Conservation (phyloP, 2,113 vertebrate genomes). For the Trachemys scripta region DNA sequence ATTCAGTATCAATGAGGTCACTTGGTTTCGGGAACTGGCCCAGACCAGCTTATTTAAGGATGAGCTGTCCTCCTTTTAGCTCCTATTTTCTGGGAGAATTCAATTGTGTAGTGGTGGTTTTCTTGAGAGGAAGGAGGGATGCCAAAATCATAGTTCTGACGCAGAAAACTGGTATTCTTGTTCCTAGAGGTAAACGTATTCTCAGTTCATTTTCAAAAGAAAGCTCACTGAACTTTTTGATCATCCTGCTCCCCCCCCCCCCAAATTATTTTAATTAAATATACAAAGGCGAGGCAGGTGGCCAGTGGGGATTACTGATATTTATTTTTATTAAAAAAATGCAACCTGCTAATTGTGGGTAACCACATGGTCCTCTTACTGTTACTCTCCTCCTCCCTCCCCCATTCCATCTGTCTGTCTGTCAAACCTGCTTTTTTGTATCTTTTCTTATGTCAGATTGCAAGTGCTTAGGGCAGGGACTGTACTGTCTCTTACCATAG, state of each 20-base stretch:
- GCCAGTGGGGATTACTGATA: constrained; percentile 66
- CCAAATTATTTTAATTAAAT: constrained; percentile 66
- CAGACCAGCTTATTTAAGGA: constrained; percentile 56
- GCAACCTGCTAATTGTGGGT: constrained; percentile 42
- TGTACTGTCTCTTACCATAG: constrained; percentile 17
- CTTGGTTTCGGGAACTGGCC: constrained; percentile 57
- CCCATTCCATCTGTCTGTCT: constrained; percentile 55
- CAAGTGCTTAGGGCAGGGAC: neutral
- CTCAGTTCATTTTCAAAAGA: neutral
- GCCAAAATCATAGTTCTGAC: neutral
- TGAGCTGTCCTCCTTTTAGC: constrained; percentile 45
- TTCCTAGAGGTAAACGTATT: neutral
- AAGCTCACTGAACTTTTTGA: constrained; percentile 54
- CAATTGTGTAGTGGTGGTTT: neutral
- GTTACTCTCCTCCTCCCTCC: constrained; percentile 17
- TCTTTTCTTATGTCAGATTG: constrained; percentile 10
- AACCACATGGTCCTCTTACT: constrained; percentile 39
- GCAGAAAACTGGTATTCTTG: neutral
- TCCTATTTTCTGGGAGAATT: constrained; percentile 5
- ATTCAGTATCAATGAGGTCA: constrained; percentile 52
- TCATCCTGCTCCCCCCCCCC: constrained; percentile 30
- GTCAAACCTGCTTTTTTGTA: neutral
- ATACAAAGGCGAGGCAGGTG: constrained; percentile 70
- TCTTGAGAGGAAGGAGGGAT: accelerated
- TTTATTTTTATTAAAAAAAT: constrained; percentile 64